Evolutionary conservation across 2,797 vertebrate genomes (phyloP), one percentile per base, ranked within the genome.

Genomic region (Myripristis murdjan): DNA sequence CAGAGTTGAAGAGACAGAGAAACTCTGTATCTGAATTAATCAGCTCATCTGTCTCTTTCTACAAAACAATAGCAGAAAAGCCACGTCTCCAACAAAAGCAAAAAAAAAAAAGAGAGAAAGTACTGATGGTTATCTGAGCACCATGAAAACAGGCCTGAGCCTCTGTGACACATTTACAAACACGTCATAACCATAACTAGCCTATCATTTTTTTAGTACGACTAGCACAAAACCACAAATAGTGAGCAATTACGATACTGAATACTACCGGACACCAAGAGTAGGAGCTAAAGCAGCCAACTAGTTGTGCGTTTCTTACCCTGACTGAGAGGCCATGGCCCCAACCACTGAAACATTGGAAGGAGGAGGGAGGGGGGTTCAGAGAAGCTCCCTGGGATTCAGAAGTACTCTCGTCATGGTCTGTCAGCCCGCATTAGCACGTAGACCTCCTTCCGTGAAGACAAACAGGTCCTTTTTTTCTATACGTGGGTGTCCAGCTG

Each of bases 291-390:
- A 86, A 88, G 75, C 60, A 87, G 68, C 80, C 78, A 89, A 87
- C 78, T 83, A 87, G 72, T 77, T 69, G 61, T 87, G 60, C 71
- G 83, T 84, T 81, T 88, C 95, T 96, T 95, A 95, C 95, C 94
- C 95, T 94, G 94, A 91, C 93, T 93, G 93, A 92, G 93, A 95
- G 94, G 93, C 95, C 94, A 95, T 95, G 92, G 91, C 91, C 93
- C 89, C 87, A 85, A 91, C 90, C 90, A 94, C 81, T 90, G 91
- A 94, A 93, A 92, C 95, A 95, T 95, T 93, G 92, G 93, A 91
- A 93, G 88, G 69, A 86, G 87, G 89, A 82, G 87, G 87, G 83
- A 83, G 84, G 87, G 80, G 81, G 64, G 77, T 76, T 92, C 87
- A 93, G 72, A 82, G 73, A 83, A 91, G 90, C 86, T 91, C 87